phyloP scores from a whole-genome alignment of 2,888 invertebrate genomes.

The Heliconius ethilla region DNA sequence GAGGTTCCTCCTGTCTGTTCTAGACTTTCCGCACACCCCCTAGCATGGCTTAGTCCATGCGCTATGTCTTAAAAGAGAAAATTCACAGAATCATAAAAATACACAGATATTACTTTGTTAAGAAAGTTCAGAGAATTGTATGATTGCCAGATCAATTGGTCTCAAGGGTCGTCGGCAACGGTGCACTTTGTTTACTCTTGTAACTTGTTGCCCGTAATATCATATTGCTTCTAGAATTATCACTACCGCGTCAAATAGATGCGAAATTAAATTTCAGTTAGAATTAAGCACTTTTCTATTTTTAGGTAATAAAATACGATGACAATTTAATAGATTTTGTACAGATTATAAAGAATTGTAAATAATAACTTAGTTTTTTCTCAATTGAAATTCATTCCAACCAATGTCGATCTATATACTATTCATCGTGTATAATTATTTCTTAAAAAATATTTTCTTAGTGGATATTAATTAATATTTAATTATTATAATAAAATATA shows the following conservation, averaged over 20 bases:
- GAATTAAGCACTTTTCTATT: background rate
- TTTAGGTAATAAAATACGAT: no score
- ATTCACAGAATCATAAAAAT: background rate
- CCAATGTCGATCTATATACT: no score
- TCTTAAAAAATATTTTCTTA: no score
- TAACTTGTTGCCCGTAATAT: conserved; percentile 9
- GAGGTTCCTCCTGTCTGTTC: no score
- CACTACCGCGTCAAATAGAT: background rate
- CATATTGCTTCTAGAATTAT: conserved; percentile 3
- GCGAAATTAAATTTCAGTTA: background rate
- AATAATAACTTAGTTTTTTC: no score
- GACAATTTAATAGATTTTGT: no score
- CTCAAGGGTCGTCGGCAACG: conserved; percentile 25
- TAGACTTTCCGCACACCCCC: no score
- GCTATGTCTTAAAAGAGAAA: background rate
- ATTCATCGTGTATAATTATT: no score
- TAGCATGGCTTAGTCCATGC: no score
- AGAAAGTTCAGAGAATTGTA: conserved; percentile 15
- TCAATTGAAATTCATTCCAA: no score
- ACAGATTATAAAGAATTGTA: no score
- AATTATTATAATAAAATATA: background rate
- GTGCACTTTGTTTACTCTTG: conserved; percentile 18
- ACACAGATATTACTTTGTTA: conserved; percentile 1
- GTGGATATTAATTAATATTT: no score
- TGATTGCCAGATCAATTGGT: conserved; percentile 32